phyloP scores from a whole-genome alignment of 2,797 vertebrate genomes.

The Alosa sapidissima region DNA sequence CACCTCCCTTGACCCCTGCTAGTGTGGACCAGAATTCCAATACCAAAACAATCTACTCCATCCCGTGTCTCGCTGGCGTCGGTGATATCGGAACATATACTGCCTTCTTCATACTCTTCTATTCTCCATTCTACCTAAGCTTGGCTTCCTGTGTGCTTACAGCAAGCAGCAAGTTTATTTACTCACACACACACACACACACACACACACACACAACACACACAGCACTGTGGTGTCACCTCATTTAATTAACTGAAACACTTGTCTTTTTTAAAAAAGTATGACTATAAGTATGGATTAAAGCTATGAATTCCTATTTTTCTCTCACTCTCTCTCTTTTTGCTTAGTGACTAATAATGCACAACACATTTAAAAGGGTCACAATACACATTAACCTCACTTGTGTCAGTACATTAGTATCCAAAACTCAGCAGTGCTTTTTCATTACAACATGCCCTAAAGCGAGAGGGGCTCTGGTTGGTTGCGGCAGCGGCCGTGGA shows the following conservation, averaged over 20 bases:
- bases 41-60: conserved; percentile 30
- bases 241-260: conserved; percentile 37
- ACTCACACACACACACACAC: not conserved
- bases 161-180: not conserved
- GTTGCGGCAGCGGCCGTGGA: not conserved
- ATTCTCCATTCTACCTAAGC: not conserved
- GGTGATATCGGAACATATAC: not conserved
- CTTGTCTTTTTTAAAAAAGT: conserved; percentile 34
- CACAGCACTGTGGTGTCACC: not conserved
- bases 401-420: conserved; percentile 42
- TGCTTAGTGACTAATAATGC: conserved; percentile 21
- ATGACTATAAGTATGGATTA: not conserved
- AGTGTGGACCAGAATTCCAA: conserved; percentile 35
- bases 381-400: conserved; percentile 44
- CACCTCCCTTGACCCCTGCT: conserved; percentile 20
- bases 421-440: conserved; percentile 28
- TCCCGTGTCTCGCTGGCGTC: not conserved
- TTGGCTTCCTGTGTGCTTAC: not conserved
- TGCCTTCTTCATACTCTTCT: not conserved
- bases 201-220: not conserved
- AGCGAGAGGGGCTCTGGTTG: not conserved
- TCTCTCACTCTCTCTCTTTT: not conserved
- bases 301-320: not conserved
- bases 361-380: conserved; percentile 37
- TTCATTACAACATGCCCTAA: conserved; percentile 41